Base-by-base conservation (phyloP, 2,888 invertebrate genomes). In the Sylvicola cinctus region DNA sequence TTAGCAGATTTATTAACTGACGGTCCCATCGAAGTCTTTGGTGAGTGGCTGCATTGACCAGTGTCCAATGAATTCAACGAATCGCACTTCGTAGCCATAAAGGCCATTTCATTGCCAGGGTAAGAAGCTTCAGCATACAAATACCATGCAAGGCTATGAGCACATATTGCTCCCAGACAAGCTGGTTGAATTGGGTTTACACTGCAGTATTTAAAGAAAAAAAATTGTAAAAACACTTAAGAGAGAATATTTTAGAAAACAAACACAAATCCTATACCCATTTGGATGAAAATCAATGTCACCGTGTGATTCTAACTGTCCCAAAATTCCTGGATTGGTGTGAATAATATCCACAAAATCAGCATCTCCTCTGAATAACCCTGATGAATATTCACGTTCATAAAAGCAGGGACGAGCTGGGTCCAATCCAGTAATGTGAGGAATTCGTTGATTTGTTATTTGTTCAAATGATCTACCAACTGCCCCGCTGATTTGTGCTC, bases 111-210 rank as follows among this genome's bases (percentile, higher is more conserved):
- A 23, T 48, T 47, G 11, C 52, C 54, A 3, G 52, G 52, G n/a
- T 45, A 42, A 4, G 57, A 52, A 2, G 57, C 45, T 39, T 57
- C 58, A 33, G 56, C 54, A 16, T 45, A 58, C n/a, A n/a, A n/a
- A n/a, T n/a, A n/a, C n/a, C n/a, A n/a, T n/a, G n/a, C n/a, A n/a
- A n/a, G n/a, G n/a, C n/a, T n/a, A n/a, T n/a, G n/a, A n/a, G n/a
- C n/a, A n/a, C n/a, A n/a, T n/a, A n/a, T n/a, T n/a, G n/a, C n/a
- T n/a, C n/a, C n/a, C n/a, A n/a, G n/a, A n/a, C n/a, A n/a, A n/a
- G n/a, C n/a, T n/a, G n/a, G n/a, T n/a, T n/a, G n/a, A n/a, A n/a
- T n/a, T n/a, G n/a, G n/a, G n/a, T n/a, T n/a, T n/a, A n/a, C n/a
- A n/a, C n/a, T n/a, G n/a, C n/a, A n/a, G n/a, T n/a, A n/a, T n/a